These are phyloP conservation scores for Seriola dumerili DNA, from an alignment of 2,113 vertebrate genomes.

Conservation along the genomic window DNA sequence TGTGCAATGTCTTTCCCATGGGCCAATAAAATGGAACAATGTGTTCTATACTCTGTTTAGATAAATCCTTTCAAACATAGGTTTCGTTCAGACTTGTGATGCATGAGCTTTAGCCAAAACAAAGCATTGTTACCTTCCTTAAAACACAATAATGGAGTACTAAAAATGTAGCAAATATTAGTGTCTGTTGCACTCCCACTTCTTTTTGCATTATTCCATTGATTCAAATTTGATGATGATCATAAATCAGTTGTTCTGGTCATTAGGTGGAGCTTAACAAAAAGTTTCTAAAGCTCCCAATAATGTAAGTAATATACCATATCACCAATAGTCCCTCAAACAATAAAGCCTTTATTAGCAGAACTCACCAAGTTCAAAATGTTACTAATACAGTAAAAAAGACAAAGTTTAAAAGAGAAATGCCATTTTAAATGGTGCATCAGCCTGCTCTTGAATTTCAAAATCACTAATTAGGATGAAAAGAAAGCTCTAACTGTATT, in stretches of 20 bases:
- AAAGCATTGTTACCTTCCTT: not conserved
- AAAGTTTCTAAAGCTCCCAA: not conserved
- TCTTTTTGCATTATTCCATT: not conserved
- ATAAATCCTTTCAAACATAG: not conserved
- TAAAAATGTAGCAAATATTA: not conserved
- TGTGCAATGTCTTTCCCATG: conserved; percentile 34
- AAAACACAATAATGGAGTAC: not conserved
- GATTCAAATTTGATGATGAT: not conserved
- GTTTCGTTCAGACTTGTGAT: not conserved
- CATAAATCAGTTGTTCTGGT: too few relatives aligned
- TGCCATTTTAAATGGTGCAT: not conserved
- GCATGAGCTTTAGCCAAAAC: not conserved
- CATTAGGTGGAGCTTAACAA: not conserved
- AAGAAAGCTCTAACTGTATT: not conserved
- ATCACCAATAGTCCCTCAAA: not conserved
- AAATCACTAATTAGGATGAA: not conserved
- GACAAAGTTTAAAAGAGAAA: not conserved
- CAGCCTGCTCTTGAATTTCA: not conserved
- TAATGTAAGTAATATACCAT: not conserved
- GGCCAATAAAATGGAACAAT: conserved; percentile 54
- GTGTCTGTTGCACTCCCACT: not conserved
- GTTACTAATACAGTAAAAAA: too few relatives aligned
- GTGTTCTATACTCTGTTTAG: not conserved
- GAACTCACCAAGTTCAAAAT: too few relatives aligned
- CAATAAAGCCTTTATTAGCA: not conserved